Base-by-base conservation (phyloP, 1,140 invertebrate species). In the Tachypleus tridentatus region DNA sequence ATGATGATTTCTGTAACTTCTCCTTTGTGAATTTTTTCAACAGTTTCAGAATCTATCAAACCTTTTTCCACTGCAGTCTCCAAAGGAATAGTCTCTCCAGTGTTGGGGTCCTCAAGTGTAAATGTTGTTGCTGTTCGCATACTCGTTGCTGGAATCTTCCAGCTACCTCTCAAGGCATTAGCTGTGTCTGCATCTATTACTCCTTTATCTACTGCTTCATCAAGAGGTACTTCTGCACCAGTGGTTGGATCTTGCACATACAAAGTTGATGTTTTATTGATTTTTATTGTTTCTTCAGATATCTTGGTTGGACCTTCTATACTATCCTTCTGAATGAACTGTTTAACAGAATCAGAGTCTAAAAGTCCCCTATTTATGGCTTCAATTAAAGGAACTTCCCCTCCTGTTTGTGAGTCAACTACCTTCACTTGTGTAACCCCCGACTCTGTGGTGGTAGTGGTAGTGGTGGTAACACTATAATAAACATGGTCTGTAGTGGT, bases 121-220 rank as follows among this genome's bases (percentile, higher is more conserved):
- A 95, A 82, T 73, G 84, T 82, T 3, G 93, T 83, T 11, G 75
- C 74, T 9, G 75, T 69, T 4, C 73, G 65, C 83, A 80, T 72
- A 81, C 59, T 60, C 48, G 74, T 71, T 52, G 73, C 65, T 51
- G 74, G 72, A 71, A 74, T 74, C n/a, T 54, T 54, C n/a, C 7
- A 7, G n/a, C 7, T n/a, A 8, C n/a, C 54, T 72, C 69, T 49
- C 76, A 60, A 6, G 7, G 7, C 78, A 49, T 83, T 77, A 2
- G 83, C 85, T 5, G 88, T 91, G 68, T 84, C 79, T 68, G 81
- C 74, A 76, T 93, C 87, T 61, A 93, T 84, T 54, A 93, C 77
- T 5, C 85, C 86, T 68, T 82, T 83, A 64, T 86, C 80, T 3
- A 86, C 67, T 3, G 89, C 88, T 72, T 91, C 87, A 62, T 80